Percentiles rank a stretch among this genome's conserved stretches.
Evolutionary conservation across 2,797 vertebrate genomes (phyloP).

Genomic region (Cossypha caffra): DNA sequence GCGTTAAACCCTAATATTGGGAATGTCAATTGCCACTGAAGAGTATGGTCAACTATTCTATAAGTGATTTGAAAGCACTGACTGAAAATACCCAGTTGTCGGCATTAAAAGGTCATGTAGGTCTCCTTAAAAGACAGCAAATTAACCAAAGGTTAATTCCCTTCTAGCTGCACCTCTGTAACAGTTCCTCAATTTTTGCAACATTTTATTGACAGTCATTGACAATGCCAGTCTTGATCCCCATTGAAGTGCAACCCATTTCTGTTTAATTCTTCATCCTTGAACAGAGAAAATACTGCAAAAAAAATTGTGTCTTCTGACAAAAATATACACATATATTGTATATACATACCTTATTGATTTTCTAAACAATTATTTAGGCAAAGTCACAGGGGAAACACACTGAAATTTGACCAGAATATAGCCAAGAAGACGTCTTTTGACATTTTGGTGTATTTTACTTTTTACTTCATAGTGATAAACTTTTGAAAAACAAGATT

Average conservation of each 20-base stretch:
- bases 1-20: background rate
- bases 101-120: background rate
- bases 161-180: background rate
- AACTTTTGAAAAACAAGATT: background rate
- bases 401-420: background rate
- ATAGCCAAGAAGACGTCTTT: background rate
- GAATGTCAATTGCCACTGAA: background rate
- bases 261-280: background rate
- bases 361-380: background rate
- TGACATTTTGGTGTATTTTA: background rate
- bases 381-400: background rate
- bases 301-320: background rate
- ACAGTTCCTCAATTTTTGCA: background rate
- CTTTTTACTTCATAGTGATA: background rate
- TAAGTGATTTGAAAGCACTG: background rate
- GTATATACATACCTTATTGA: rapidly evolving
- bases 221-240: background rate
- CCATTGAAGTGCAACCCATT: background rate
- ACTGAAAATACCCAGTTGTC: background rate
- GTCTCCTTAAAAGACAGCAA: background rate
- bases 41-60: background rate
- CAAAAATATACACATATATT: background rate
- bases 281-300: background rate
- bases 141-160: background rate
- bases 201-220: background rate